Conservation (phyloP, 2,113 vertebrate species). For the Isurus oxyrinchus region DNA sequence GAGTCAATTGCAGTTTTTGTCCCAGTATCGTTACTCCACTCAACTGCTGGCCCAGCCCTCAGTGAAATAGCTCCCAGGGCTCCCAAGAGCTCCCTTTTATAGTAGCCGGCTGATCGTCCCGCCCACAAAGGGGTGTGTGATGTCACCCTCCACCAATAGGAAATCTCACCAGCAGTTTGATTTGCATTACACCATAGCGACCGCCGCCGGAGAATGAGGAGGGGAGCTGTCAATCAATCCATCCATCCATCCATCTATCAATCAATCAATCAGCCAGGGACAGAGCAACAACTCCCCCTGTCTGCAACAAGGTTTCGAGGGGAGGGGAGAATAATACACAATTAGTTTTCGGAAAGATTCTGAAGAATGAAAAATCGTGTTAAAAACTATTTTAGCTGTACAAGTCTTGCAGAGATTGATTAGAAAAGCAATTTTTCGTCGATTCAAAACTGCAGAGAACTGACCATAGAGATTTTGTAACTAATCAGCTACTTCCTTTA, state of each 20-base stretch:
- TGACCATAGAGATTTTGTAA: not conserved
- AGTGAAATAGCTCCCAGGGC: not conserved
- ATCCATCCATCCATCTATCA: not conserved
- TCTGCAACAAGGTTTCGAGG: not conserved
- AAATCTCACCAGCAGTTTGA: not conserved
- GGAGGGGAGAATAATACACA: not conserved
- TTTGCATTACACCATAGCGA: slow-evolving; percentile 6
- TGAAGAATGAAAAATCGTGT: not conserved
- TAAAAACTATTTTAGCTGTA: not conserved
- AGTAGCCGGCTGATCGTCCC: not conserved
- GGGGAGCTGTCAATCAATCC: slow-evolving; percentile 8
- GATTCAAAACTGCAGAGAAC: not conserved
- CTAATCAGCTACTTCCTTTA: not conserved
- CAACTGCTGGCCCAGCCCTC: not conserved
- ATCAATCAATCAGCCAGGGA: not conserved
- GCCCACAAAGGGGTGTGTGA: slow-evolving; percentile 13
- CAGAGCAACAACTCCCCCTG: not conserved
- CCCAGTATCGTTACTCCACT: no score
- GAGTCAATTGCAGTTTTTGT: slow-evolving; percentile 3
- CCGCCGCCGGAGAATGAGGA: not conserved
- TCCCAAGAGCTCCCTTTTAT: not conserved
- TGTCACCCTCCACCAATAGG: not conserved
- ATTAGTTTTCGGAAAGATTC: not conserved
- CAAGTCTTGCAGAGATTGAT: not conserved
- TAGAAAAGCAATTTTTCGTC: not conserved